These are phyloP conservation scores for Andricus quercusramuli DNA, from an alignment of 2,888 invertebrate species.

Conservation along the genomic window DNA sequence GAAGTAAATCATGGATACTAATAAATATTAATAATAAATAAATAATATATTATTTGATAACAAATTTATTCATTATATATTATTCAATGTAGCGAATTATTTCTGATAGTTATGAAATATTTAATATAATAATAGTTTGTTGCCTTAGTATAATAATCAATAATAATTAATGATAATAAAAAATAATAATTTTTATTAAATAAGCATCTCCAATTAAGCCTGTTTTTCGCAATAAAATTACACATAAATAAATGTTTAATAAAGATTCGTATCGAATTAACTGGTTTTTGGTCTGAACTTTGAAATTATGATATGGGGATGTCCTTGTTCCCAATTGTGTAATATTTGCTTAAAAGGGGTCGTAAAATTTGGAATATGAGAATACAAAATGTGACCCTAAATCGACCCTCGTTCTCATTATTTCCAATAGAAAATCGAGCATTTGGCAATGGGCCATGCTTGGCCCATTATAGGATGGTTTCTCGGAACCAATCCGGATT, in stretches of 20 bases:
- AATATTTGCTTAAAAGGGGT: not conserved
- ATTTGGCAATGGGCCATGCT: slow-evolving; percentile 46
- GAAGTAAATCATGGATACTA: too few species aligned
- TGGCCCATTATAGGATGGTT: slow-evolving; percentile 44
- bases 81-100: not conserved
- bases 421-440: slow-evolving; percentile 3
- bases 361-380: not conserved
- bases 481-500: slow-evolving; percentile 57
- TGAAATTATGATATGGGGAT: not conserved
- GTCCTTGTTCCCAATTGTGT: not conserved
- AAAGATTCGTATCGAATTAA: not conserved
- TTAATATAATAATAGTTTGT: too few species aligned
- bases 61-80: too few species aligned
- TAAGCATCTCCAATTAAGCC: not conserved
- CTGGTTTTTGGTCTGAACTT: not conserved
- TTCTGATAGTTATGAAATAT: not conserved
- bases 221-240: not conserved
- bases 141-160: too few species aligned
- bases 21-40: too few species aligned
- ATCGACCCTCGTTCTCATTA: slow-evolving; percentile 16
- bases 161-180: too few species aligned
- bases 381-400: slow-evolving; percentile 12
- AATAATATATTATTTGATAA: too few species aligned
- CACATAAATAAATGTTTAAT: not conserved
- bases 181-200: too few species aligned